Conservation (phyloP, 1,140 invertebrate species). For the Hylaeus volcanicus region DNA sequence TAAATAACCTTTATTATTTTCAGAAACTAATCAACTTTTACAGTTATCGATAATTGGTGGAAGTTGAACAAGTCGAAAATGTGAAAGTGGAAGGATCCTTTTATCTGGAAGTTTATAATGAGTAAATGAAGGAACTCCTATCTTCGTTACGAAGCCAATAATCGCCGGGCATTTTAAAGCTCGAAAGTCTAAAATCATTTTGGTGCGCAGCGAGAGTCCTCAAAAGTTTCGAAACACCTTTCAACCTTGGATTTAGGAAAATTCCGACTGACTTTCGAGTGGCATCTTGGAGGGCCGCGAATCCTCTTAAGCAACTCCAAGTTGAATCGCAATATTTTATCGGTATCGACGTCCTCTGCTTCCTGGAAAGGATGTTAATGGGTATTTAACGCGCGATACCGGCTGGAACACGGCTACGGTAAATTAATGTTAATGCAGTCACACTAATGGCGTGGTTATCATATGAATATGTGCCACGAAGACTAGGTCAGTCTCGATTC, state of each 20-base stretch:
- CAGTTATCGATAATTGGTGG: no score
- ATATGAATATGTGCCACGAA: slow-evolving; percentile 60
- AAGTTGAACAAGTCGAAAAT: no score
- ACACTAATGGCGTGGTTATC: slow-evolving; percentile 56
- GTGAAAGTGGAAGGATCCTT: no score
- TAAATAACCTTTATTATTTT: no score
- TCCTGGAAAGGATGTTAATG: slow-evolving; percentile 12
- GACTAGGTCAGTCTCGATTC: slow-evolving; percentile 56
- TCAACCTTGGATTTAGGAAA: neutral
- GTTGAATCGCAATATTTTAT: slow-evolving; percentile 21
- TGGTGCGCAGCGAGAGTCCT: neutral
- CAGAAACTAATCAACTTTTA: no score
- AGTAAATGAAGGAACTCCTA: neutral
- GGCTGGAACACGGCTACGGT: neutral
- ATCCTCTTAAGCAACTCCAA: neutral
- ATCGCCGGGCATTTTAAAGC: neutral
- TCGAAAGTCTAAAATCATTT: neutral
- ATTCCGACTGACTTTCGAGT: neutral
- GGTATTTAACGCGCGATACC: slow-evolving; percentile 18
- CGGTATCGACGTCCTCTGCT: neutral
- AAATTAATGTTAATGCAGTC: slow-evolving; percentile 49
- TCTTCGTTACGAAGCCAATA: neutral
- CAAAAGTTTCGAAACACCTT: slow-evolving; percentile 20
- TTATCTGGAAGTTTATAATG: no score
- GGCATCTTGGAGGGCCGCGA: neutral